phyloP scores from a whole-genome alignment of 2,113 vertebrate genomes.

The Suncus etruscus region DNA sequence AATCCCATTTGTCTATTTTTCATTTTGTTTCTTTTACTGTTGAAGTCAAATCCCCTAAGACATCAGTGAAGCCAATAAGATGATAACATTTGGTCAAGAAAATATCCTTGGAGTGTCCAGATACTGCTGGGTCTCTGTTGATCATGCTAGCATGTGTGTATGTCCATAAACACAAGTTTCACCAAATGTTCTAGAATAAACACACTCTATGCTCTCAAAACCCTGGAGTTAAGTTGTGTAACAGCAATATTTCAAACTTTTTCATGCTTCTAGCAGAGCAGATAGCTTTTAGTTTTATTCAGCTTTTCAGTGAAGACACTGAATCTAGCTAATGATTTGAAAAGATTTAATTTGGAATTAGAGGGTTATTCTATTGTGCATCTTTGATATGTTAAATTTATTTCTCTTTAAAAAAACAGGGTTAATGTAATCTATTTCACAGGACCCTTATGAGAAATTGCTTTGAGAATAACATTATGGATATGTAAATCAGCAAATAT shows the following conservation, averaged over 20 bases:
- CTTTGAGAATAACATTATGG: slow-evolving; percentile 21
- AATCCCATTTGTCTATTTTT: too few relatives aligned
- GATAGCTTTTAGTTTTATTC: neutral
- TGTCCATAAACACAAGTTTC: neutral
- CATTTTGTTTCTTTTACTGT: too few relatives aligned
- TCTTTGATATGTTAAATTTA: slow-evolving; percentile 16
- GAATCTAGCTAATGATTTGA: neutral
- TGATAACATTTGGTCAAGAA: neutral
- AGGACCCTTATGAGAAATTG: slow-evolving; percentile 27
- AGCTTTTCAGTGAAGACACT: neutral
- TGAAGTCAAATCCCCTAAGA: too few relatives aligned
- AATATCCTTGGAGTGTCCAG: neutral
- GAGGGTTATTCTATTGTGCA: neutral
- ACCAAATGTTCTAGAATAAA: neutral
- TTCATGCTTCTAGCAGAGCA: neutral
- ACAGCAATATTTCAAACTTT: neutral
- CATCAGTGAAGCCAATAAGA: neutral
- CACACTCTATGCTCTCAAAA: neutral
- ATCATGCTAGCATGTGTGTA: neutral
- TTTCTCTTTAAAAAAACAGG: slow-evolving; percentile 7
- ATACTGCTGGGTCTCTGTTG: neutral
- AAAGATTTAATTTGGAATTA: slow-evolving; percentile 39
- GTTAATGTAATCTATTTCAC: slow-evolving; percentile 28
- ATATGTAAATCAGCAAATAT: slow-evolving; percentile 36
- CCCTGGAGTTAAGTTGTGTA: neutral